Evolutionary conservation across 2,113 vertebrate genomes (phyloP).

Genomic region (Noturus placidus): DNA sequence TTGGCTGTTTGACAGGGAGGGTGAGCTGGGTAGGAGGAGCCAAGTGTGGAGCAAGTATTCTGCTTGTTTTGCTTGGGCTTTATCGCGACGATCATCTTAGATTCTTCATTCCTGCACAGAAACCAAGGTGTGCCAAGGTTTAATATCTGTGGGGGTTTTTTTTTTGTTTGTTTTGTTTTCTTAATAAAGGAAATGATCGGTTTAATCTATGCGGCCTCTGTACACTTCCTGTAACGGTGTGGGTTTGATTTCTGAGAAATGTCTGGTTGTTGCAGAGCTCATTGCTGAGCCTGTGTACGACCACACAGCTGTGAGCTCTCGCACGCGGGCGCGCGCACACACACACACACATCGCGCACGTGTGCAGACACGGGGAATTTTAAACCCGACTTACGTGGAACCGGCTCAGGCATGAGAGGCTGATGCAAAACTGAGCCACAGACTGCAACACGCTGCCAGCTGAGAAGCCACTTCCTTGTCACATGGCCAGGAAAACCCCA

Average conservation of each 20-base stretch:
- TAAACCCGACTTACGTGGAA: background rate
- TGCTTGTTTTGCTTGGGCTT: constrained; percentile 65
- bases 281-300: background rate
- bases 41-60: constrained; percentile 59
- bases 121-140: background rate
- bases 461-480: constrained; percentile 53
- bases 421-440: constrained; percentile 32
- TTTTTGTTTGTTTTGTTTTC: background rate
- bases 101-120: background rate
- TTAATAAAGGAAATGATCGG: background rate
- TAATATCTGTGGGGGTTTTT: background rate
- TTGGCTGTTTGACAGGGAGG: constrained; percentile 65
- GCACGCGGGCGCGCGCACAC: background rate
- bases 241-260: constrained; percentile 48
- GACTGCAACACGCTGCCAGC: background rate
- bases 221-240: background rate
- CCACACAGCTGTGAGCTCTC: background rate
- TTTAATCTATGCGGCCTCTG: background rate
- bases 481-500: constrained; percentile 68
- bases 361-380: constrained; percentile 30
- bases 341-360: background rate
- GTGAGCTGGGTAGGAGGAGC: constrained; percentile 52
- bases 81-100: constrained; percentile 52
- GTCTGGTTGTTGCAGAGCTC: constrained; percentile 24
- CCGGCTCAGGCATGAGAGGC: background rate